Percentiles rank a stretch among this genome's conserved stretches.
Conservation (phyloP, 2,888 invertebrate species). For the Hipparchia sbordonii region DNA sequence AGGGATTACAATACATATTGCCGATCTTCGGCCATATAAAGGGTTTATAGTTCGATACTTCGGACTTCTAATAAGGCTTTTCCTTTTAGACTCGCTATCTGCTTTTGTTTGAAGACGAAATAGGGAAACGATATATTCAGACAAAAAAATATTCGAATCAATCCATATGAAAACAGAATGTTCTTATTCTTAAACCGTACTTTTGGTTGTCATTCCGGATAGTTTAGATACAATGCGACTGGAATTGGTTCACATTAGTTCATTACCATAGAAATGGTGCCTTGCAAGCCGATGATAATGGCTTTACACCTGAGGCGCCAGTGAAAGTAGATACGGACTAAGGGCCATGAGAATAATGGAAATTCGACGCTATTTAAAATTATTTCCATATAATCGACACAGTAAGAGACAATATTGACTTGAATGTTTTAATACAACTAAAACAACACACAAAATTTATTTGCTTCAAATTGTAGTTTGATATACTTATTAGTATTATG, state of each 20-base stretch:
- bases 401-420: neutral
- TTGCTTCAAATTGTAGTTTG: too few species aligned
- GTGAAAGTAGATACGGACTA: constrained; percentile 61
- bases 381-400: neutral
- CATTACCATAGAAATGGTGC: constrained; percentile 75
- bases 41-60: too few species aligned
- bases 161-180: too few species aligned
- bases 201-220: neutral
- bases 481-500: too few species aligned
- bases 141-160: too few species aligned
- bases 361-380: constrained; percentile 25
- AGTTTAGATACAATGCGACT: constrained; percentile 15
- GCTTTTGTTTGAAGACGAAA: too few species aligned
- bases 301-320: constrained; percentile 60
- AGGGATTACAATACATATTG: neutral
- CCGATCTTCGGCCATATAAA: too few species aligned
- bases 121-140: too few species aligned
- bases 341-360: constrained; percentile 28
- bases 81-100: too few species aligned
- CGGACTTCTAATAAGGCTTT: too few species aligned
- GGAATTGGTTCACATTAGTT: constrained; percentile 45
- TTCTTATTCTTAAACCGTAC: neutral
- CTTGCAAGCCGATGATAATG: constrained; percentile 63
- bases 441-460: too few species aligned
- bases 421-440: neutral